A percentile compares a stretch with the other conserved stretches of the same genome.
Evolutionary conservation across 1,140 invertebrate species (phyloP).

Genomic region (Copidosoma floridanum): DNA sequence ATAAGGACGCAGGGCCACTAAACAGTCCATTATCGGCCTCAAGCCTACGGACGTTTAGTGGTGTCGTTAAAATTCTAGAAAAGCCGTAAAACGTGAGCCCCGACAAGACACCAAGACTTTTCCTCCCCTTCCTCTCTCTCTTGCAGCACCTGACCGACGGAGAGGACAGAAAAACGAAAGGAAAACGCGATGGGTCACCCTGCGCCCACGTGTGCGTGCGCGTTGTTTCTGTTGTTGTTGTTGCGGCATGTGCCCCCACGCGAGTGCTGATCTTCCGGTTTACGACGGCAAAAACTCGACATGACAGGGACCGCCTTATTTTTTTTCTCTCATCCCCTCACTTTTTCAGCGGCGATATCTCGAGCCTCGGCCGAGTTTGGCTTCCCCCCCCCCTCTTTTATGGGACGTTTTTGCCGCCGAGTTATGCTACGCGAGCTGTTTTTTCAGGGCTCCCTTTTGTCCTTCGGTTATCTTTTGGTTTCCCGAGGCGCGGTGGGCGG

Average conservation of each 20-base stretch:
- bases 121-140: slow-evolving; percentile 8
- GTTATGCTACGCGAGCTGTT: slow-evolving; percentile 7
- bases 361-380: too few relatives aligned
- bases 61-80: slow-evolving; percentile 53
- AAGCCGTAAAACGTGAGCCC: slow-evolving; percentile 45
- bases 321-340: slow-evolving; percentile 18
- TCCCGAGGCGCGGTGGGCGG: too few relatives aligned
- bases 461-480: neutral
- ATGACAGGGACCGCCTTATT: slow-evolving; percentile 40
- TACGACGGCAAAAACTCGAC: slow-evolving; percentile 45
- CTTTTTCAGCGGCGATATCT: too few relatives aligned
- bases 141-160: too few relatives aligned
- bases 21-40: slow-evolving; percentile 35
- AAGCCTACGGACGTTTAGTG: slow-evolving; percentile 40
- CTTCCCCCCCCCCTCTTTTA: slow-evolving; percentile 6
- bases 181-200: too few relatives aligned
- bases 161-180: too few relatives aligned
- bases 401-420: neutral
- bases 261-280: slow-evolving; percentile 31
- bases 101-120: too few relatives aligned
- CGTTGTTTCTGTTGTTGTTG: too few relatives aligned
- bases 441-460: neutral
- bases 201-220: slow-evolving; percentile 4
- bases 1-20: slow-evolving; percentile 31
- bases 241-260: slow-evolving; percentile 7